These are phyloP conservation scores for Azemiops feae DNA, from an alignment of 2,113 vertebrate genomes.

Conservation along the genomic window DNA sequence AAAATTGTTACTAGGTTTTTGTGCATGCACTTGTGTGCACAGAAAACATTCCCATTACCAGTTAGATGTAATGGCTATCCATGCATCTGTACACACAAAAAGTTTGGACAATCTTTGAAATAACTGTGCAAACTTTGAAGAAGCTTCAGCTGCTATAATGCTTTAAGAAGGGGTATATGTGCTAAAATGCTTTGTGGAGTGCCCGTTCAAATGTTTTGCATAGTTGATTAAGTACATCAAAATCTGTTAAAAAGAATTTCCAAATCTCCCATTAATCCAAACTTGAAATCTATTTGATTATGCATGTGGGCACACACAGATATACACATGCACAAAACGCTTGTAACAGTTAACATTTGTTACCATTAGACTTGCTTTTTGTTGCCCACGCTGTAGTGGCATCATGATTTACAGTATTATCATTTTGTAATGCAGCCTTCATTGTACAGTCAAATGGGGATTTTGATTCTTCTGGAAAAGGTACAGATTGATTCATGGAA, in stretches of 20 bases:
- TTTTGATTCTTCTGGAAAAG: conserved; percentile 80
- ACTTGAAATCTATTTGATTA: neutral
- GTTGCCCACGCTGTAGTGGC: conserved; percentile 66
- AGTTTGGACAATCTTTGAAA: neutral
- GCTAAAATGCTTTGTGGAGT: neutral
- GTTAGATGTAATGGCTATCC: neutral
- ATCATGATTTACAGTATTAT: conserved; percentile 57
- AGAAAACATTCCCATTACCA: neutral
- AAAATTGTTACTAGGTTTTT: neutral
- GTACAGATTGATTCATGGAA: conserved; percentile 81
- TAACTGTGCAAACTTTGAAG: neutral
- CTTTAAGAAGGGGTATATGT: neutral
- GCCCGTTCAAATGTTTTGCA: neutral
- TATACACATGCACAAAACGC: neutral
- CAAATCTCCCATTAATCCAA: neutral
- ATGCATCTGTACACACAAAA: neutral
- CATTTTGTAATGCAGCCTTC: conserved; percentile 70
- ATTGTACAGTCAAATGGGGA: conserved; percentile 83
- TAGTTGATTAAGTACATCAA: neutral
- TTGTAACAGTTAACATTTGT: conserved; percentile 35
- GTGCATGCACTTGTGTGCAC: neutral
- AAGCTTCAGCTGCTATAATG: neutral
- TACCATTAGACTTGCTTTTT: conserved; percentile 78
- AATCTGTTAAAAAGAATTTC: neutral
- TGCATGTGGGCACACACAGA: neutral